Percentiles rank a stretch among this genome's conserved stretches.
Evolutionary conservation across 2,797 vertebrate genomes (phyloP).

Genomic region (Synanceia verrucosa): DNA sequence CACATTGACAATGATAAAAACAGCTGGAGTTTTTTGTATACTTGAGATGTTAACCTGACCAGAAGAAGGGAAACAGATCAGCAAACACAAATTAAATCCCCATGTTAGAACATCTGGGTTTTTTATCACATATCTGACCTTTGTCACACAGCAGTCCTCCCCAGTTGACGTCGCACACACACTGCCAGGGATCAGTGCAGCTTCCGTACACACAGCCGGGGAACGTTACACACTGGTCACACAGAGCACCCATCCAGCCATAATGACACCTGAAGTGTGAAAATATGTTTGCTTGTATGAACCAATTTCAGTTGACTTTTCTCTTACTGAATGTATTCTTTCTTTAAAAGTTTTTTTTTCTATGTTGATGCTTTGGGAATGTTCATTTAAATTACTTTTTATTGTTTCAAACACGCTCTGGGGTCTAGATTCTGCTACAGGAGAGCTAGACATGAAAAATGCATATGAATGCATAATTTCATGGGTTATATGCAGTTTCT

Average conservation of each 20-base stretch:
- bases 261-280: constrained; percentile 82
- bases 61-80: not conserved
- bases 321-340: not conserved
- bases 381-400: not conserved
- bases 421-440: not conserved
- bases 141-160: constrained; percentile 88
- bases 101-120: not conserved
- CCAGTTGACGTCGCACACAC: constrained; percentile 88
- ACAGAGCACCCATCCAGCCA: constrained; percentile 83
- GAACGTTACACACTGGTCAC: constrained; percentile 84
- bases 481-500: not conserved
- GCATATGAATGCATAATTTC: not conserved
- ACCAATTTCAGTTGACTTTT: no score
- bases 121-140: constrained; percentile 70
- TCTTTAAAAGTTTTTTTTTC: not conserved
- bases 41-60: not conserved
- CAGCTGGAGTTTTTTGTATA: not conserved
- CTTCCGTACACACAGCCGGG: constrained; percentile 86
- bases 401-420: not conserved
- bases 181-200: constrained; percentile 87
- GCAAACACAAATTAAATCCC: not conserved
- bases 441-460: not conserved
- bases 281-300: not conserved
- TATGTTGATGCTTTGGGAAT: not conserved
- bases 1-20: not conserved